Evolutionary conservation across 2,888 invertebrate species (phyloP), one percentile per base, ranked within the genome.

Genomic region (Ceratothoa steindachneri): DNA sequence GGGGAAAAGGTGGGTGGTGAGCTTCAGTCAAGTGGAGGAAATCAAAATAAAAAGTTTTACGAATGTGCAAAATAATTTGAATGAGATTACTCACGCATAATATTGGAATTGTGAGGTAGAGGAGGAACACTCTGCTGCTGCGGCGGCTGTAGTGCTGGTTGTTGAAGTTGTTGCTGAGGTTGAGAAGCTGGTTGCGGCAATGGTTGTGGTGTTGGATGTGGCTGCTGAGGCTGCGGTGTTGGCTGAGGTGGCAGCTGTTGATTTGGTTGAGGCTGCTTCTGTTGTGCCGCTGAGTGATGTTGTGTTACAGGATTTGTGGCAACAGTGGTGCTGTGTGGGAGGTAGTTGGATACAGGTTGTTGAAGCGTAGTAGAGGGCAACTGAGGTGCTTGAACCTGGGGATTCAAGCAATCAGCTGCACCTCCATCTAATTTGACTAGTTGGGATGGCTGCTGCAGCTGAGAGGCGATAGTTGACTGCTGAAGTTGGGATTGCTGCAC

Each of bases 261-360:
- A 4, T 77, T 73, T 2, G 67, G 71, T n/a, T 69, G 74, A 4
- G 67, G 69, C 24, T 67, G 72, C 19, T 74, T 71, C n/a, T 69
- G 30, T 24, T 71, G 67, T n/a, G n/a, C n/a, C n/a, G n/a, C n/a
- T n/a, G n/a, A n/a, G 3, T 72, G 75, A 7, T 75, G 71, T 27
- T 72, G 60, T 30, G 31, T 28, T 65, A 30, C 29, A n/a, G 27
- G 7, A 41, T 22, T n/a, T 72, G 71, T 2, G 30, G 70, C 30
- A 66, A 55, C n/a, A 53, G 69, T 24, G 15, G n/a, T 41, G 60
- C n/a, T 60, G 60, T 22, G 60, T 9, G 60, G 24, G n/a, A 41
- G 41, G 15, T 41, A 41, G 15, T 15, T 15, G 7, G 41, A n/a
- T n/a, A n/a, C n/a, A n/a, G n/a, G 52, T 19, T 67, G 51, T 9